Evolutionary conservation across 2,888 invertebrate species (phyloP).

Genomic region (Torymus auratus): DNA sequence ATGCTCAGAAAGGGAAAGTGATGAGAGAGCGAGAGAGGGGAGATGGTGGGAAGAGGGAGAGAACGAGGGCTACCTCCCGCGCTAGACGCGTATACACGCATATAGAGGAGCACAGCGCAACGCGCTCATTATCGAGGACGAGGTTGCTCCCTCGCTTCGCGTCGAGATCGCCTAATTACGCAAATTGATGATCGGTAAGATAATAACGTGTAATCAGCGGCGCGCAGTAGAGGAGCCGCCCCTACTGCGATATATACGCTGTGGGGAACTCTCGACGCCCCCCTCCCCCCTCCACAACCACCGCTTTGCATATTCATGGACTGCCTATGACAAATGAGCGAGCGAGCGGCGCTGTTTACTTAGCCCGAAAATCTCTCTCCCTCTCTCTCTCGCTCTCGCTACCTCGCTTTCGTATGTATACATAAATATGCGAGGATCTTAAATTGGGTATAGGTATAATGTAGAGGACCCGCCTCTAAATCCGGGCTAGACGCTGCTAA

Average conservation of each 20-base stretch:
- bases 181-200: slow-evolving; percentile 56
- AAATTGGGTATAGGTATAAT: slow-evolving; percentile 32
- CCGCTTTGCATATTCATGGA: slow-evolving; percentile 54
- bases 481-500: slow-evolving; percentile 18
- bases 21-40: too few relatives aligned
- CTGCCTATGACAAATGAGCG: slow-evolving; percentile 54
- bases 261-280: neutral
- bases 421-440: slow-evolving; percentile 51
- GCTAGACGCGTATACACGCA: too few relatives aligned
- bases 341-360: slow-evolving; percentile 47
- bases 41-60: too few relatives aligned
- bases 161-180: slow-evolving; percentile 56
- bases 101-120: neutral
- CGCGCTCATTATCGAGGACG: slow-evolving; percentile 36
- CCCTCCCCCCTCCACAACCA: neutral
- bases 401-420: neutral
- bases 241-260: neutral
- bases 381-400: too few relatives aligned
- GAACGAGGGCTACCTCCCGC: too few relatives aligned
- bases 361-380: slow-evolving; percentile 16
- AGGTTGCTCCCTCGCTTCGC: neutral
- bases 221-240: neutral
- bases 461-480: slow-evolving; percentile 40
- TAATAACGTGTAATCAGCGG: slow-evolving; percentile 57
- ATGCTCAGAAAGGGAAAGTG: too few relatives aligned